Evolutionary conservation across 2,113 vertebrate species (phyloP), one percentile per base, ranked within the genome.

Genomic region (Sylvilagus bachmani): DNA sequence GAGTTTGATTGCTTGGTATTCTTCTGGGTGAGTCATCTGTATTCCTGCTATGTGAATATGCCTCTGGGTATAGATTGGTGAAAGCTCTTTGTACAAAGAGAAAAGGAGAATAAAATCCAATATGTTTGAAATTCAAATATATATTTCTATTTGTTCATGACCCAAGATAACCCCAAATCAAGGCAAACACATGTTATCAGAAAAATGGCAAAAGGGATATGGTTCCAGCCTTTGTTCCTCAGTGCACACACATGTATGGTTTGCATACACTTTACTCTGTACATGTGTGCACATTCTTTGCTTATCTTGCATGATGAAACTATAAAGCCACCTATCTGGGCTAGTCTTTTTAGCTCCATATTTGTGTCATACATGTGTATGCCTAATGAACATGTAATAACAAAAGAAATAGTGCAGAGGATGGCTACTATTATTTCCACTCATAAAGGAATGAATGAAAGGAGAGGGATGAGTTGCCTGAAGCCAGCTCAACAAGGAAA

Each of bases 301-400:
- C 51, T 53, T 31, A 10, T 67, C 58, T 96, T 91, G 90, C 81
- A 29, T 16, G 19, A 75, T n/a, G 78, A 84, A 69, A 24, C 12
- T 90, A 49, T 87, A 85, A 33, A 38, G n/a, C 86, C 49, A 88
- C 75, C 90, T 77, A 19, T 85, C 84, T 90, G 80, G 33, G 85
- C 49, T 92, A 88, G 69, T 31, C 49, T 70, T 3, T 93, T 53
- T 17, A 89, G 29, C 38, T 96, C 69, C 85, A 95, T 83, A 27
- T 92, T 91, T 80, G 82, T 92, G 89, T 94, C 91, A 89, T 53
- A n/a, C 29, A 29, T 77, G 16, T 71, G 44, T 3, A 90, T 67
- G 38, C 33, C 86, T 92, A 88, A 94, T 95, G 93, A 95, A 95
- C 66, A 90, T 85, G 92, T 96, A 94, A 95, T 67, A 67, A 61